A percentile compares a stretch with the other conserved stretches of the same genome.
Evolutionary conservation across 2,797 vertebrate genomes (phyloP).

Genomic region (Odontamblyopus rebecca): DNA sequence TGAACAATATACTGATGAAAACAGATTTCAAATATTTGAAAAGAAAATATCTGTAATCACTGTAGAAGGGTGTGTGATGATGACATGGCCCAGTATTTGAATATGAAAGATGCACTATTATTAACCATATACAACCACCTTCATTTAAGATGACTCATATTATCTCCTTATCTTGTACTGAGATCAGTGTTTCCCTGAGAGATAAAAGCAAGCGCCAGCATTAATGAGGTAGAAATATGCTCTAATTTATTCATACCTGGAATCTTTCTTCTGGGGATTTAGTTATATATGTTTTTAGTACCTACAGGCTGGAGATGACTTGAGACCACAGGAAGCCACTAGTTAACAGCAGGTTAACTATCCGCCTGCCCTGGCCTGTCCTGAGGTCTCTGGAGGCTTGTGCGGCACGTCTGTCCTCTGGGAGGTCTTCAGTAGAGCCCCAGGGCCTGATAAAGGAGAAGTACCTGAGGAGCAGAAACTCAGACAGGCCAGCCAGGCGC

Average conservation of each 20-base stretch:
- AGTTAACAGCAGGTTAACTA: slow-evolving; percentile 53
- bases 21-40: not conserved
- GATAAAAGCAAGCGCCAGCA: not conserved
- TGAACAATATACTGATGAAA: not conserved
- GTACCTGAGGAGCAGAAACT: slow-evolving; percentile 45
- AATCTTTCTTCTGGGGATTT: not conserved
- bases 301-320: not conserved
- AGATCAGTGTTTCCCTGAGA: not conserved
- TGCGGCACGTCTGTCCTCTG: slow-evolving; percentile 36
- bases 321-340: slow-evolving; percentile 37
- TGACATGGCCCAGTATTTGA: not conserved
- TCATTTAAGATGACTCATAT: not conserved
- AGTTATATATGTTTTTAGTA: not conserved
- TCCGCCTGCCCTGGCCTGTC: slow-evolving; percentile 55
- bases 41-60: not conserved
- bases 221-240: not conserved
- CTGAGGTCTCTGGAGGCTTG: slow-evolving; percentile 38
- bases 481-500: slow-evolving; percentile 22
- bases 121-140: not conserved
- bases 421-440: slow-evolving; percentile 61
- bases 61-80: not conserved
- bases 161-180: not conserved
- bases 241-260: not conserved
- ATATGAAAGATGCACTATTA: not conserved
- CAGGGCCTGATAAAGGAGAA: slow-evolving; percentile 52